Evolutionary conservation across 2,797 vertebrate species (phyloP).

Genomic region (Xiphorhynchus erythropygius): DNA sequence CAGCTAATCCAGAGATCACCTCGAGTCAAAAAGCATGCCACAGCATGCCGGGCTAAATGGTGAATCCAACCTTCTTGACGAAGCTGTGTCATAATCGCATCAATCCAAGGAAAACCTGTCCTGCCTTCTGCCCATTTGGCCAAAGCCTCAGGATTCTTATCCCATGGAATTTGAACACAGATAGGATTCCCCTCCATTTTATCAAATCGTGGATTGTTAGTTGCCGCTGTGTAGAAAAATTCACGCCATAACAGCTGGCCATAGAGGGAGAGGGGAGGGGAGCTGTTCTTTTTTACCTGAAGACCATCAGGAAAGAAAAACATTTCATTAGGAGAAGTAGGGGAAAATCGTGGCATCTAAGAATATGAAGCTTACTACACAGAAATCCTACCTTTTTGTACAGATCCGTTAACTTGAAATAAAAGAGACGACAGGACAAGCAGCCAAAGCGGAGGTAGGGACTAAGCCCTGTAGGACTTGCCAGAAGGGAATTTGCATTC

Average conservation of each 20-base stretch:
- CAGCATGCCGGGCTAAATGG: slow-evolving; percentile 90
- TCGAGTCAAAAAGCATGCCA: slow-evolving; percentile 93
- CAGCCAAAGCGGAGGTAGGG: slow-evolving; percentile 95
- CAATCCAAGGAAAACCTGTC: slow-evolving; percentile 95
- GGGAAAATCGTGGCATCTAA: background rate
- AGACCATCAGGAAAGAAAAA: slow-evolving; percentile 34
- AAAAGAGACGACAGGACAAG: slow-evolving; percentile 92
- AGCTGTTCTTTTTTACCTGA: slow-evolving; percentile 92
- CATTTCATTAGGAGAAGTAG: background rate
- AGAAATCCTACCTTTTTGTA: slow-evolving; percentile 88
- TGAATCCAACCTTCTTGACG: slow-evolving; percentile 97
- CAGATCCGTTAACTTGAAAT: slow-evolving; percentile 93
- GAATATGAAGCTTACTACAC: background rate
- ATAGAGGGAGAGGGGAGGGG: slow-evolving; percentile 89
- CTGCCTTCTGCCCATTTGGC: slow-evolving; percentile 95
- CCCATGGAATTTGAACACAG: slow-evolving; percentile 96
- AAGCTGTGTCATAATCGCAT: slow-evolving; percentile 95
- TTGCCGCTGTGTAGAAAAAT: slow-evolving; percentile 94
- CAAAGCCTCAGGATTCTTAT: slow-evolving; percentile 90
- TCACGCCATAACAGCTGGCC: slow-evolving; percentile 94
- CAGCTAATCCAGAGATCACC: slow-evolving; percentile 97
- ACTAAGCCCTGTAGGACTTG: slow-evolving; percentile 92
- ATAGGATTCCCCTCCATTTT: slow-evolving; percentile 97
- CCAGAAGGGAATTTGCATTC: slow-evolving; percentile 92
- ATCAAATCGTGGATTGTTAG: slow-evolving; percentile 94